Evolutionary conservation across 2,113 vertebrate genomes (phyloP).

Genomic region (Verasper variegatus): DNA sequence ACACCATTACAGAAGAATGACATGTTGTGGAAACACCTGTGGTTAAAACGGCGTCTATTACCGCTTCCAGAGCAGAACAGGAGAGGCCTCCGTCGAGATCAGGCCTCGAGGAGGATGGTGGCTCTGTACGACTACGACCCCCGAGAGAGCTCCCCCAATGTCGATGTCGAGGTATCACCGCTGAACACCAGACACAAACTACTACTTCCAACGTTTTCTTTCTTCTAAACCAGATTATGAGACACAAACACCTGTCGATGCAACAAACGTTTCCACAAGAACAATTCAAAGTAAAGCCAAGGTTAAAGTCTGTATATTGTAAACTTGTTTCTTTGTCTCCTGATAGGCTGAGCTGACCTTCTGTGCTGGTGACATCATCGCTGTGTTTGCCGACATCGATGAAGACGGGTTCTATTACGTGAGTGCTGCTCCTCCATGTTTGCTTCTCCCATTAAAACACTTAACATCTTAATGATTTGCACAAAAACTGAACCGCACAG

Average conservation of each 20-base stretch:
- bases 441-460: not conserved
- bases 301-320: not conserved
- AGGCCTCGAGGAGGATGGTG: constrained; percentile 87
- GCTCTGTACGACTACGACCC: constrained; percentile 97
- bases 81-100: constrained; percentile 74
- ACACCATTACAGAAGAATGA: not conserved
- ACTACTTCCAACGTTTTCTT: not conserved
- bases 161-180: constrained; percentile 89
- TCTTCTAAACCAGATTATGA: no score
- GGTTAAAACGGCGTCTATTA: not conserved
- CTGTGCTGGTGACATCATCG: constrained; percentile 91
- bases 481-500: not conserved
- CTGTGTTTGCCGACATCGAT: constrained; percentile 93
- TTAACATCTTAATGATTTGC: no score
- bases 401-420: constrained; percentile 98
- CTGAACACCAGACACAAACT: not conserved
- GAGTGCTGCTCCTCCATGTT: constrained; percentile 72
- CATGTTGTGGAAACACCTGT: no score
- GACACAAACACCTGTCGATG: no score
- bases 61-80: constrained; percentile 75
- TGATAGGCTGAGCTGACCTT: constrained; percentile 93
- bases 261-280: no score
- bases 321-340: constrained; percentile 23
- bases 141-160: constrained; percentile 93
- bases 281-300: no score